phyloP scores from a whole-genome alignment of 1,140 invertebrate species.

The Heliothis virescens region DNA sequence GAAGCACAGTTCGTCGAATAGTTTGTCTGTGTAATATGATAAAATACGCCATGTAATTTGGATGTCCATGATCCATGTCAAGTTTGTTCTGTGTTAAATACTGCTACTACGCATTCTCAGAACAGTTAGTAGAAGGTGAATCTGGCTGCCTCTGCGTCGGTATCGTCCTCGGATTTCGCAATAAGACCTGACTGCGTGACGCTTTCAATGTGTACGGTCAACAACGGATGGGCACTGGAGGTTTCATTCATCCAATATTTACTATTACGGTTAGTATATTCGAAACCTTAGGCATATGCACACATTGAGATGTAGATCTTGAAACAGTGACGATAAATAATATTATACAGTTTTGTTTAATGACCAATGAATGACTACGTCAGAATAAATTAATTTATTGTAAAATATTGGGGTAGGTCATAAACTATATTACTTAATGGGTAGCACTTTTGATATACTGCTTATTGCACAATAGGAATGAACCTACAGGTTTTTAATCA shows the following conservation, averaged over 20 bases:
- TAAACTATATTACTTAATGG: too few species aligned
- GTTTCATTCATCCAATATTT: conserved; percentile 39
- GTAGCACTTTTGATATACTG: too few species aligned
- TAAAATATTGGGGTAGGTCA: too few species aligned
- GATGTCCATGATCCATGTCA: background rate
- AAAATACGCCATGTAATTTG: background rate
- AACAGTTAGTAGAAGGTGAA: conserved; percentile 26
- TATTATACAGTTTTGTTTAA: too few species aligned
- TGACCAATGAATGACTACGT: too few species aligned
- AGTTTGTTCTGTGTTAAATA: conserved; percentile 19
- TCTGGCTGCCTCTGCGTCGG: conserved; percentile 5
- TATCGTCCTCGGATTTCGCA: conserved; percentile 51
- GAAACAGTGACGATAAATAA: too few species aligned
- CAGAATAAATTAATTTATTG: too few species aligned
- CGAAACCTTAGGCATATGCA: conserved; percentile 20
- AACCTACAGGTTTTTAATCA: too few species aligned
- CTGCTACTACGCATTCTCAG: conserved; percentile 23
- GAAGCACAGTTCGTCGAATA: background rate
- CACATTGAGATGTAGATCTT: too few species aligned
- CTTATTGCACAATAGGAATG: too few species aligned
- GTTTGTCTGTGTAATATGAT: background rate
- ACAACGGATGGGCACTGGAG: conserved; percentile 15
- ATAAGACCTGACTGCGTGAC: conserved; percentile 40
- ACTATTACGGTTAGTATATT: conserved; percentile 3
- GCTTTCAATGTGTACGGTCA: conserved; percentile 27